phyloP scores from a whole-genome alignment of 2,113 vertebrate genomes.

The Aptenodytes patagonicus region DNA sequence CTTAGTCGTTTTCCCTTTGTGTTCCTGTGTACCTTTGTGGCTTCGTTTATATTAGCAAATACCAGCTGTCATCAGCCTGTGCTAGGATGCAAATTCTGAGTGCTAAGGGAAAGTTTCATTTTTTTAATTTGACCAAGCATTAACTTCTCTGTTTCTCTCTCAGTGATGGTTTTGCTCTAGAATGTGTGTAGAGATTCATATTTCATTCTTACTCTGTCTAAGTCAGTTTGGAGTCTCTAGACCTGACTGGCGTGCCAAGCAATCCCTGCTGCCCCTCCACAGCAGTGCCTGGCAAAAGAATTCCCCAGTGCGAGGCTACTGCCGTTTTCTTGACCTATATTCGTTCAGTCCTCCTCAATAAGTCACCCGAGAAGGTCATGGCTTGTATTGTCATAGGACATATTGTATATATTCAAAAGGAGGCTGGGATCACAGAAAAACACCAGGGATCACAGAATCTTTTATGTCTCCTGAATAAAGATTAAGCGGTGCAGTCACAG shows the following conservation, averaged over 20 bases:
- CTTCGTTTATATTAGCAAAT: background rate
- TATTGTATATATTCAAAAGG: background rate
- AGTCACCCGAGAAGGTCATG: background rate
- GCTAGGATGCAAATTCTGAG: background rate
- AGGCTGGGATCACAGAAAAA: background rate
- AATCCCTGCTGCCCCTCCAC: background rate
- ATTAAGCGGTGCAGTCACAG: background rate
- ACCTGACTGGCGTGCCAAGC: background rate
- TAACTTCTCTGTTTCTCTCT: background rate
- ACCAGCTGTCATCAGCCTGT: background rate
- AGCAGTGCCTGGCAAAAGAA: too few relatives aligned
- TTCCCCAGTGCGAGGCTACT: rapidly evolving
- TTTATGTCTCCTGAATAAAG: background rate
- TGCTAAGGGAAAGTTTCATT: rapidly evolving
- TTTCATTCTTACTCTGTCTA: background rate
- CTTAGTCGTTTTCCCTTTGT: too few relatives aligned
- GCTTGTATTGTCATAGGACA: background rate
- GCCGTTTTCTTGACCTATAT: background rate
- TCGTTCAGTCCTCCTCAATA: background rate
- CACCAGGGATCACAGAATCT: background rate
- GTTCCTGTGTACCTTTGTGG: background rate
- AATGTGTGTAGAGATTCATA: background rate
- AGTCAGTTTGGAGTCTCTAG: background rate
- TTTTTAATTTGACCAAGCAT: background rate
- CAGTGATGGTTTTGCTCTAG: background rate